These are phyloP conservation scores for Teleiodes luculella DNA, from an alignment of 2,888 invertebrate species.

Conservation along the genomic window DNA sequence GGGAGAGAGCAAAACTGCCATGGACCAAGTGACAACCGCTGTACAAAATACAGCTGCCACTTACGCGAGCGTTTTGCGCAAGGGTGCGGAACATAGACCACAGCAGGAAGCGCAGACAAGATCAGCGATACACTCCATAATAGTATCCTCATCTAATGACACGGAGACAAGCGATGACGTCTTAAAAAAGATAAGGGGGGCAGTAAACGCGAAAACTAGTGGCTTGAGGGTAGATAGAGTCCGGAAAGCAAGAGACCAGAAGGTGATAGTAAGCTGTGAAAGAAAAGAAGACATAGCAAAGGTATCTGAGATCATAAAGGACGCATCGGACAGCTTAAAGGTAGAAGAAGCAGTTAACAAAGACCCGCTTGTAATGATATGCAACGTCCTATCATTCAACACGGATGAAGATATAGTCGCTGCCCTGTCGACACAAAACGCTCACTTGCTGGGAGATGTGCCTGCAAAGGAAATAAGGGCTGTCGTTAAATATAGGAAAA, in stretches of 20 bases:
- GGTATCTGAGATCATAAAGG: not conserved
- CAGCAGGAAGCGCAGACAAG: too few relatives aligned
- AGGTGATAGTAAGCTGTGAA: slow-evolving; percentile 4
- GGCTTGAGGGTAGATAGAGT: slow-evolving; percentile 1
- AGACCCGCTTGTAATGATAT: not conserved
- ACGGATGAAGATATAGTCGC: slow-evolving; percentile 5
- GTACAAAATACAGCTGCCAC: not conserved
- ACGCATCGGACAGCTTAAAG: not conserved
- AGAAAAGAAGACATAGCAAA: not conserved
- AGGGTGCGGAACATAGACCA: too few relatives aligned
- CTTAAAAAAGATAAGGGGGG: not conserved
- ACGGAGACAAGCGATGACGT: slow-evolving; percentile 4
- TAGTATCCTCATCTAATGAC: not conserved
- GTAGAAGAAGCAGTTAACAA: not conserved
- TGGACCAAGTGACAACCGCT: not conserved
- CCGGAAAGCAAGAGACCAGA: slow-evolving; percentile 6
- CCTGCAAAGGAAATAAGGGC: not conserved
- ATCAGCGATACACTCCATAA: too few relatives aligned
- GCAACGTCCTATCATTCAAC: not conserved
- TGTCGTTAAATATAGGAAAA: slow-evolving; percentile 1
- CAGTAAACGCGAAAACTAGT: slow-evolving; percentile 1
- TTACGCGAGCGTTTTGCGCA: not conserved
- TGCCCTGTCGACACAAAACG: not conserved
- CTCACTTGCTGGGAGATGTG: not conserved
- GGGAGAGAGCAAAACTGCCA: not conserved